Evolutionary conservation across 2,113 vertebrate species (phyloP), one percentile per base, ranked within the genome.

Genomic region (Egretta garzetta): DNA sequence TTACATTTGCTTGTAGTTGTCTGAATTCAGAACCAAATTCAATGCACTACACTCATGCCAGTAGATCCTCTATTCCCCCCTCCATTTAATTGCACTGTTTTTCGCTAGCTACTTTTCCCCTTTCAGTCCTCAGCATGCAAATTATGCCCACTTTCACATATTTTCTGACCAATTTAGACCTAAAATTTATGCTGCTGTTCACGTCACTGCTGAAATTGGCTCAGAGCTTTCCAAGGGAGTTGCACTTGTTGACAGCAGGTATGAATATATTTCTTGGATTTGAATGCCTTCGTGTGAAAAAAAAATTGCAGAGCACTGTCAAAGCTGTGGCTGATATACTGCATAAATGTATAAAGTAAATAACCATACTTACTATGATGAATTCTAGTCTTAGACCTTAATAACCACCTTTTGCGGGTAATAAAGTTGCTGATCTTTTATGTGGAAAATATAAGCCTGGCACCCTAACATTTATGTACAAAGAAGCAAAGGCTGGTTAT

Each of bases 311-410:
- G 76, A 95, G 95, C 81, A 94, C 96, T 97, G 96, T 96, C 97
- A 97, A 95, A 96, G 94, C 96, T 97, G 96, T 94, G 89, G 94
- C 96, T 97, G 96, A 97, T 96, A 97, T 79, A 96, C 95, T 92
- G 95, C 95, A 97, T 97, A 97, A 97, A 97, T 97, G 95, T 84
- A 95, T 96, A 93, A 94, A 97, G 88, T 93, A 97, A 97, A 98
- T 97, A 97, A 97, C 95, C 94, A 93, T 97, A 96, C 90, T 96
- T 96, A 96, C 74, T 64, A 82, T 53, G 90, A 96, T 88, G 95
- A 97, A 97, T 97, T 97, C 94, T 92, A 97, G 97, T 96, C 91
- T 97, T 97, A 94, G 88, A 96, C 80, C 83, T 92, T 97, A 97
- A 98, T 96, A 97, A 96, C 71, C 68, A 96, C 93, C 83, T 97